phyloP scores from a whole-genome alignment of 2,797 vertebrate genomes.

The Pseudochirops corinnae region DNA sequence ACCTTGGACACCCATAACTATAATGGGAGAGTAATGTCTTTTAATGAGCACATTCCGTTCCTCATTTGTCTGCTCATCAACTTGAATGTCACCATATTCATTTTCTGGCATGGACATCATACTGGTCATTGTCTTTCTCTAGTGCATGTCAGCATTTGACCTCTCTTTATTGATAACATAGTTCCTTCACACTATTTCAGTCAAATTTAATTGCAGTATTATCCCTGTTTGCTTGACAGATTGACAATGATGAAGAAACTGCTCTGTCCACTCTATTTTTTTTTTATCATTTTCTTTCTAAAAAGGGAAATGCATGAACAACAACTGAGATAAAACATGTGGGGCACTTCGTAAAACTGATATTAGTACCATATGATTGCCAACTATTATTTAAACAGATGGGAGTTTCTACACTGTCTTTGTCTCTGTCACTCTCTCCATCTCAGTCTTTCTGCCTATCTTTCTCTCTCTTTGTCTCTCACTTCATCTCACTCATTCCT shows the following conservation, averaged over 20 bases:
- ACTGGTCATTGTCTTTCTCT: not conserved
- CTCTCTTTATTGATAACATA: not conserved
- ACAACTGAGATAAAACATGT: not conserved
- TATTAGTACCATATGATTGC: not conserved
- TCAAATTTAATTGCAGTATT: slow-evolving; percentile 20
- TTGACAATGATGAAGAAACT: not conserved
- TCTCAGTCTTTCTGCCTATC: no score
- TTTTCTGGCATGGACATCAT: not conserved
- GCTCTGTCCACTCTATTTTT: not conserved
- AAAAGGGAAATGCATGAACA: not conserved
- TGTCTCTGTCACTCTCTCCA: not conserved
- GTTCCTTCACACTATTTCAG: slow-evolving; percentile 15
- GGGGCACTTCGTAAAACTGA: not conserved
- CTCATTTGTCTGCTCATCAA: not conserved
- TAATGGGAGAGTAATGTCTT: not conserved
- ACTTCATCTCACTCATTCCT: no score
- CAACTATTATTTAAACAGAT: not conserved
- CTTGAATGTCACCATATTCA: not conserved
- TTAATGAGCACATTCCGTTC: not conserved
- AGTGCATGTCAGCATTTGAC: not conserved
- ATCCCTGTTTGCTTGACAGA: not conserved
- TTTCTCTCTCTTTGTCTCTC: no score
- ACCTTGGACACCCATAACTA: not conserved
- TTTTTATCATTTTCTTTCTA: not conserved
- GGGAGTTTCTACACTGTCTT: not conserved